Base-by-base conservation (phyloP, 35 echinoderm and acorn worm genomes). In the Amphiura filiformis region DNA sequence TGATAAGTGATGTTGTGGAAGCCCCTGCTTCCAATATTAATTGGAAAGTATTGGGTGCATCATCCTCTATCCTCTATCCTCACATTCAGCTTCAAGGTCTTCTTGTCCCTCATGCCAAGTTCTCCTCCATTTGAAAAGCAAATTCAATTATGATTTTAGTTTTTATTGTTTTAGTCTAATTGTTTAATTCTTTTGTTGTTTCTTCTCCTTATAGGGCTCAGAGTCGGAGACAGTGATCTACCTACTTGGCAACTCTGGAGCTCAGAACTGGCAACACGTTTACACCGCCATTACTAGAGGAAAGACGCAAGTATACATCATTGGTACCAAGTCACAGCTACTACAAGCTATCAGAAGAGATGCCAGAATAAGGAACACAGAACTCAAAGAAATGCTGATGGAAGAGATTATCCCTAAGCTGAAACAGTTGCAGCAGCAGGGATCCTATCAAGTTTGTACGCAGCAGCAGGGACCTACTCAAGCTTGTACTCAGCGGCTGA, bases 201-300 rank as follows among this genome's bases (percentile, higher is more conserved):
- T 70, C 28, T 70, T 23, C 49, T 75, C 34, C n/a, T 81, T 91
- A n/a, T 35, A 92, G 90, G 90, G 90, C 23, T 92, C 90, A 28
- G 90, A 92, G 78, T 70, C 82, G 15, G 76, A 87, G 20, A 87
- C 84, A 0, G 84, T 92, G 2, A 37, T 92, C 37, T 92, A 87
- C 57, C 36, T 92, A 32, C 31, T 92, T 12, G 83, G 81, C 30
- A 28, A 78, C n/a, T 75, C 35, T 20, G 64, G 39, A 34, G 37
- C 15, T 5, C 81, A 92, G 33, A 80, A 78, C 42, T 87, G 90
- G 90, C 83, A 92, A 33, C 90, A 92, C 49, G 84, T 92, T 3
- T 92, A 92, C 84, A 92, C 90, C 9, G 90, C 90, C 13, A 79
- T 92, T 34, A 92, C 90, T 0, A 39, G 90, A 49, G 90, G 90